Evolutionary conservation across 1,140 invertebrate species (phyloP).

Genomic region (Drosophila micromelanica): DNA sequence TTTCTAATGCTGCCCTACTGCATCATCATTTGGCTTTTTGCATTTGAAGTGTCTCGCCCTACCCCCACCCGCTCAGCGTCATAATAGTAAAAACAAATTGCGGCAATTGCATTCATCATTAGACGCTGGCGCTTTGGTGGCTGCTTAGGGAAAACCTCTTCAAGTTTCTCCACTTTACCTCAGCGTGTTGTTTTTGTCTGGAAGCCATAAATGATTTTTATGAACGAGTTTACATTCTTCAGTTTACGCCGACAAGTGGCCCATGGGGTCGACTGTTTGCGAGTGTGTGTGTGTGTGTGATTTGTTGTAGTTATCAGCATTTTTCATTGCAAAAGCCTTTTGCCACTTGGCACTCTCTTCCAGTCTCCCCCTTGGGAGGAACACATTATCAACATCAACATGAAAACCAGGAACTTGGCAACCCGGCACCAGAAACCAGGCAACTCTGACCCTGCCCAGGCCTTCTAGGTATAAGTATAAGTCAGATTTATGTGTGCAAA

Average conservation of each 20-base stretch:
- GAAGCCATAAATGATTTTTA: constrained; percentile 73
- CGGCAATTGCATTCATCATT: constrained; percentile 76
- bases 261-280: constrained; percentile 6
- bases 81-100: constrained; percentile 74
- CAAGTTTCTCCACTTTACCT: constrained; percentile 1
- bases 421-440: not conserved
- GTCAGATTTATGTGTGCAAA: constrained; percentile 81
- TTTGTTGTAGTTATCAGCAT: constrained; percentile 80
- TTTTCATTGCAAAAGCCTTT: constrained; percentile 72
- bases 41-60: constrained; percentile 2
- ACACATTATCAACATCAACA: constrained; percentile 62
- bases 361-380: not conserved
- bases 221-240: constrained; percentile 72
- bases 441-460: constrained; percentile 15
- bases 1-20: not conserved
- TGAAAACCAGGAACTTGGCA: constrained; percentile 12
- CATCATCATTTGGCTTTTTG: constrained; percentile 42
- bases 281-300: constrained; percentile 40
- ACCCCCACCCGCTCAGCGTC: constrained; percentile 2
- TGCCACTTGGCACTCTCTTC: constrained; percentile 24
- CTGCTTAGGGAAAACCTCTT: constrained; percentile 32
- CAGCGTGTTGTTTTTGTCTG: constrained; percentile 21
- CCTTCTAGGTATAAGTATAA: constrained; percentile 51
- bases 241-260: constrained; percentile 55
- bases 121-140: constrained; percentile 52